A percentile compares a stretch with the other conserved stretches of the same genome.
Conservation (phyloP, 2,888 invertebrate genomes). For the Polymixis flavicincta region DNA sequence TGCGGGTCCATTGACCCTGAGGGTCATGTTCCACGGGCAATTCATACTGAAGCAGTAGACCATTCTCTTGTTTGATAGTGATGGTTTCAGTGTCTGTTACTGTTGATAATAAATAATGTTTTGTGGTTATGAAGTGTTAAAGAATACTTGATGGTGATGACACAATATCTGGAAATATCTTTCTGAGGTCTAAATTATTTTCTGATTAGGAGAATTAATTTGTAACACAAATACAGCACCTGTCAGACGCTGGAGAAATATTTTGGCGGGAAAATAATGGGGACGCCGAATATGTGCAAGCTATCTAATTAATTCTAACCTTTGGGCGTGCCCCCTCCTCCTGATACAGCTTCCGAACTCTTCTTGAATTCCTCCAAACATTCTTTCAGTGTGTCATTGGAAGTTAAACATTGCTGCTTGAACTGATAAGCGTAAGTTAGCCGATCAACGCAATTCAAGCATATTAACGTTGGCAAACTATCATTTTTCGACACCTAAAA, state of each 20-base stretch:
- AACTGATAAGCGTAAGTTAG: conserved; percentile 88
- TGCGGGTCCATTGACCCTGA: conserved; percentile 82
- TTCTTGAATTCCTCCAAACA: conserved; percentile 87
- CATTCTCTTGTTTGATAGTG: conserved; percentile 90
- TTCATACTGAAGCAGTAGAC: conserved; percentile 87
- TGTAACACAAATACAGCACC: conserved; percentile 26
- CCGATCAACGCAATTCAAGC: conserved; percentile 87
- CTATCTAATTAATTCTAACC: conserved; percentile 66
- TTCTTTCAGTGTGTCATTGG: conserved; percentile 88
- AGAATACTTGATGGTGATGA: conserved; percentile 2
- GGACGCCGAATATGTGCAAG: background rate
- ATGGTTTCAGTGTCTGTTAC: conserved; percentile 86
- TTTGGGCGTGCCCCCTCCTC: conserved; percentile 74
- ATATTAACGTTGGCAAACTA: conserved; percentile 87
- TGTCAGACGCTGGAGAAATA: conserved; percentile 28
- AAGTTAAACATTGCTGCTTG: conserved; percentile 87
- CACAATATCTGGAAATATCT: background rate
- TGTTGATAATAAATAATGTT: conserved; percentile 52
- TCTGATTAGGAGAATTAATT: conserved; percentile 20
- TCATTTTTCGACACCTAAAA: conserved; percentile 87
- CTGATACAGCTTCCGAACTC: conserved; percentile 81
- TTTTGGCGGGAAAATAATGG: conserved; percentile 52
- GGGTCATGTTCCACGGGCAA: conserved; percentile 88
- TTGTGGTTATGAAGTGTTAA: conserved; percentile 6
- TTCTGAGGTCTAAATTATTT: background rate